Evolutionary conservation across 2,888 invertebrate genomes (phyloP).

Genomic region (Mimas tiliae): DNA sequence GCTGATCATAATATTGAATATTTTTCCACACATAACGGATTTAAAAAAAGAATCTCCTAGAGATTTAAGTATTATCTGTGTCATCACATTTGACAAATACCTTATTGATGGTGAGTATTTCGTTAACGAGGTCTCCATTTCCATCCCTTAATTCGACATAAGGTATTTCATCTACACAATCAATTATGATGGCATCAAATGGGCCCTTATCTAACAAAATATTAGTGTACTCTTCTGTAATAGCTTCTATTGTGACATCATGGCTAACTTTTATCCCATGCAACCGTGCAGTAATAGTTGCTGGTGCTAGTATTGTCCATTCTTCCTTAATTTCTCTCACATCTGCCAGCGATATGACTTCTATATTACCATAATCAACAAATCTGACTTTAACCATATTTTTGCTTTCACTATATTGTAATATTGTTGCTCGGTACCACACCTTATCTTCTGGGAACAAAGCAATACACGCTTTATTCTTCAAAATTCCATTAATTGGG

Average conservation of each 20-base stretch:
- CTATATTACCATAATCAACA: constrained; percentile 90
- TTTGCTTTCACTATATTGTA: constrained; percentile 71
- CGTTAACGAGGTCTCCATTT: constrained; percentile 56
- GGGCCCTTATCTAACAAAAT: constrained; percentile 65
- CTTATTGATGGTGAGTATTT: constrained; percentile 57
- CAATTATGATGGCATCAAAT: constrained; percentile 61
- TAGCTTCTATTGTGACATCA: constrained; percentile 52
- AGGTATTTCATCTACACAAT: constrained; percentile 45
- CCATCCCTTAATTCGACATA: constrained; percentile 64
- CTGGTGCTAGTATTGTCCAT: constrained; percentile 80
- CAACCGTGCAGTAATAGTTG: constrained; percentile 78
- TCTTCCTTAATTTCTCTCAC: constrained; percentile 78
- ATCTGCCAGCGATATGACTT: constrained; percentile 72
- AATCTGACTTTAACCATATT: constrained; percentile 86
- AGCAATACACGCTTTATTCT: constrained; percentile 86
- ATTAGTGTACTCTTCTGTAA: constrained; percentile 57
- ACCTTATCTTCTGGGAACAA: constrained; percentile 84
- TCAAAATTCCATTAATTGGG: constrained; percentile 68
- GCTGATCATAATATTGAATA: too few species aligned
- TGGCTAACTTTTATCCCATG: constrained; percentile 65
- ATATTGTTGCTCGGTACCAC: constrained; percentile 90
- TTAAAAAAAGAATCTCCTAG: too few species aligned
- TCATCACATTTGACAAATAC: constrained; percentile 36
- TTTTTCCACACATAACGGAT: too few species aligned
- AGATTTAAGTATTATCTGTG: background rate